Base-by-base conservation (phyloP, 2,113 vertebrate species). In the Donacobius atricapilla region DNA sequence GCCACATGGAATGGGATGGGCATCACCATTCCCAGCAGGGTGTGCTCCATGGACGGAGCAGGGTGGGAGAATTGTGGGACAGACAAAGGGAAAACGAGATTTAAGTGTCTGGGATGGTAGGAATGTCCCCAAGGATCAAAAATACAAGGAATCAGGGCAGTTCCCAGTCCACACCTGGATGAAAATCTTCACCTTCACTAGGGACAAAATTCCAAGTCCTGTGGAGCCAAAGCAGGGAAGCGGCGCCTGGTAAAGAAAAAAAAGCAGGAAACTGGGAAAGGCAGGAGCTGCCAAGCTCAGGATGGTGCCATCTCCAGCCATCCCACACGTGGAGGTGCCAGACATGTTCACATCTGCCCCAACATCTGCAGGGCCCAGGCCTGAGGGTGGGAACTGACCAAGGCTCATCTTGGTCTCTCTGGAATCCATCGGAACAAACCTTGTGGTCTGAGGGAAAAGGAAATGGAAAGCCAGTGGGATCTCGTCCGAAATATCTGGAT, bases 11-110 rank as follows among this genome's bases (percentile, higher is more conserved):
- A 6, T 0, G 3, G 35, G 66, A 47, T 10, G 23, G n/a, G 44
- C 21, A 8, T 3, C 40, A 3, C 9, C 4, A 2, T 33, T 66
- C 37, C 70, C 5, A 0, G n/a, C 0, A 0, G 20, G 54, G 24
- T 3, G 9, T 1, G 47, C 30, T 31, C 54, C 18, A 0, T 2
- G 45, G 71, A 58, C 19, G 33, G 50, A 58, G 35, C 24, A 9
- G 23, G 23, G 30, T 0, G 2, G 25, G 27, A 31, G 16, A 4
- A 12, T 14, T 1, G 14, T 19, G 84, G 30, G 47, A 45, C n/a
- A 21, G 56, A 14, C 10, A 12, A n/a, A 60, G 10, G 18, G 11
- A 27, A 73, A 60, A 23, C 0, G 5, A 51, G 20, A 51, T 71
- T 58, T 13, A 18, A 31, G 25, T 0, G 50, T 7, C 0, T 1